Conservation (phyloP, 2,113 vertebrate species). For the Delphinapterus leucas region DNA sequence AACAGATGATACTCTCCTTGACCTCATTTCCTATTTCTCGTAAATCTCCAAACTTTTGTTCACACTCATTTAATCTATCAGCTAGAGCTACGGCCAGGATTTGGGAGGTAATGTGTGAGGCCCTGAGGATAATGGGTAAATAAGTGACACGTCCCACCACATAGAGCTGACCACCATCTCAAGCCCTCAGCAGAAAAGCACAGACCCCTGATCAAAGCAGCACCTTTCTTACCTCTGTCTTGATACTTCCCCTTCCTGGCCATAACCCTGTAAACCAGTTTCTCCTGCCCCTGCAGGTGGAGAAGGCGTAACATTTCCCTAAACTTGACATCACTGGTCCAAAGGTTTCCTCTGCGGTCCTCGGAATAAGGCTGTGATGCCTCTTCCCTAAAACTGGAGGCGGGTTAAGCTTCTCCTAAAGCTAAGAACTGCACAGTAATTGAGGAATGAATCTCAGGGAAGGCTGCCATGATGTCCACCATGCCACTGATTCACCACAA, state of each 20-base stretch:
- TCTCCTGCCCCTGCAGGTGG: background rate
- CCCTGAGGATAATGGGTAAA: background rate
- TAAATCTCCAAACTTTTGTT: background rate
- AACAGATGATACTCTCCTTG: background rate
- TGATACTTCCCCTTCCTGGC: background rate
- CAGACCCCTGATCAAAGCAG: background rate
- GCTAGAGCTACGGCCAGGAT: background rate
- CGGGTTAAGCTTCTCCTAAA: background rate
- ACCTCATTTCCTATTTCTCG: background rate
- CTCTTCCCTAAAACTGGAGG: background rate
- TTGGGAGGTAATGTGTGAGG: background rate
- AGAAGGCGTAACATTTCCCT: background rate
- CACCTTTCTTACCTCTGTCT: background rate
- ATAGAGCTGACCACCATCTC: background rate
- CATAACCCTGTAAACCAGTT: background rate
- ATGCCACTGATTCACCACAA: background rate
- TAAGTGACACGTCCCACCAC: rapidly evolving
- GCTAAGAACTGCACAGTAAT: background rate
- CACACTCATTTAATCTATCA: background rate
- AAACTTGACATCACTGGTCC: background rate
- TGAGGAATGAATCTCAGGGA: background rate
- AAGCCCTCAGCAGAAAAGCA: background rate
- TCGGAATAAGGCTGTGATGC: background rate
- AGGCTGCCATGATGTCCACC: background rate
- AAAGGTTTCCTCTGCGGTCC: background rate